phyloP scores from a whole-genome alignment of 2,113 vertebrate species.

The Barbus barbus region DNA sequence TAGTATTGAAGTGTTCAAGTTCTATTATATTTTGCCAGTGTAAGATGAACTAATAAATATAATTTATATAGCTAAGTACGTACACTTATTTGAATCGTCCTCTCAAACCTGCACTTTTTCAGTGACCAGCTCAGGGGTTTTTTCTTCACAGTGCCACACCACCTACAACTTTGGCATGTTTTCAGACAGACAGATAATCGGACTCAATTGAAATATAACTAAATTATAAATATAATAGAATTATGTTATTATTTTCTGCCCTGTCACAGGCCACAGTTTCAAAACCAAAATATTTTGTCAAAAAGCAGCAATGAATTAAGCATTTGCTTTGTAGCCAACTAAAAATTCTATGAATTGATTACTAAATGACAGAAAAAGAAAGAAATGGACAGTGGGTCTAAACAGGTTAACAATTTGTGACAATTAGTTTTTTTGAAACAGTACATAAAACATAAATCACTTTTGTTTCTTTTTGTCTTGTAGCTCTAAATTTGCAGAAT shows the following conservation, averaged over 20 bases:
- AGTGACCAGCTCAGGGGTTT: neutral
- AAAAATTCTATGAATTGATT: neutral
- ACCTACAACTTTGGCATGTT: neutral
- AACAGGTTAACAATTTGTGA: neutral
- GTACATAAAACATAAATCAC: neutral
- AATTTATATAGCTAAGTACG: neutral
- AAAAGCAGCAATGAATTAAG: neutral
- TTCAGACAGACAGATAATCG: neutral
- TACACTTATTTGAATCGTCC: neutral
- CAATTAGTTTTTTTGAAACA: neutral
- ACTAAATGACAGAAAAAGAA: neutral
- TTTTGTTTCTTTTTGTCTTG: constrained; percentile 27
- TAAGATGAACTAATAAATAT: neutral
- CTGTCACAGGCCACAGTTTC: neutral
- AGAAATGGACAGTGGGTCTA: neutral
- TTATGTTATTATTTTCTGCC: neutral
- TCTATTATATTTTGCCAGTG: neutral
- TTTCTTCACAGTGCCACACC: neutral
- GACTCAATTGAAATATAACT: neutral
- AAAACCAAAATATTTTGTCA: neutral
- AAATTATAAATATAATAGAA: neutral
- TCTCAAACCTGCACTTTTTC: neutral
- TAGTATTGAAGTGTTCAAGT: neutral
- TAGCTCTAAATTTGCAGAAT: constrained; percentile 23
- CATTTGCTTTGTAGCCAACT: neutral